Evolutionary conservation across 2,113 vertebrate species (phyloP), one percentile per base, ranked within the genome.

Genomic region (Cephalopholis sonnerati): DNA sequence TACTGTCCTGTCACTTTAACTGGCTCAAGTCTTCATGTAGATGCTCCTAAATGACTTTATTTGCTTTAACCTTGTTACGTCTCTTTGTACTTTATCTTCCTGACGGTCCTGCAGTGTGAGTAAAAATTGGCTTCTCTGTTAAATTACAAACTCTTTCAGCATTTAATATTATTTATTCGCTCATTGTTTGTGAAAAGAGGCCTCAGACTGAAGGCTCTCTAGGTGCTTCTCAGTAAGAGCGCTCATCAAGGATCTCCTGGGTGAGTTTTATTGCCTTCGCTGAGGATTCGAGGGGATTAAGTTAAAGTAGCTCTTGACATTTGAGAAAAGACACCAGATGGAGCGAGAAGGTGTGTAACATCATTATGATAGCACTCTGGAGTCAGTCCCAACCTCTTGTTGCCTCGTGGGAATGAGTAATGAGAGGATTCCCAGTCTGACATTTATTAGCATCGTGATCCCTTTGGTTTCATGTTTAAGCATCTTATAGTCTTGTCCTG

Each of bases 221-320:
- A 9, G 46, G 66, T 57, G 51, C 41, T 22, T 39, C n/a, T 32
- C n/a, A 27, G 20, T 39, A 16, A 7, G 62, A 32, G 55, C 57
- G 27, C 58, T 79, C 17, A 27, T 8, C 1, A n/a, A 53, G 50
- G n/a, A 48, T 59, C 70, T 65, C 29, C 44, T 51, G 29, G 13
- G 20, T 15, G 51, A n/a, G 22, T 41, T 66, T 67, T 18, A 57
- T 18, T 41, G 36, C 18, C 24, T 18, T 16, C 51, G 8, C 7
- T 27, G 41, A 69, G 58, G 24, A 86, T 79, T 74, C 50, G 50
- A 71, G 57, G 24, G 44, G 55, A 86, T 87, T 82, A 41, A 61
- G 48, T 84, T 57, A 71, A 85, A 79, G 48, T 27, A 25, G 7
- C 36, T 67, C 61, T 36, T 78, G 67, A 81, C 57, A 48, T 85